Evolutionary conservation across 2,888 invertebrate genomes (phyloP), one percentile per base, ranked within the genome.

Genomic region (Drosophila greeni): DNA sequence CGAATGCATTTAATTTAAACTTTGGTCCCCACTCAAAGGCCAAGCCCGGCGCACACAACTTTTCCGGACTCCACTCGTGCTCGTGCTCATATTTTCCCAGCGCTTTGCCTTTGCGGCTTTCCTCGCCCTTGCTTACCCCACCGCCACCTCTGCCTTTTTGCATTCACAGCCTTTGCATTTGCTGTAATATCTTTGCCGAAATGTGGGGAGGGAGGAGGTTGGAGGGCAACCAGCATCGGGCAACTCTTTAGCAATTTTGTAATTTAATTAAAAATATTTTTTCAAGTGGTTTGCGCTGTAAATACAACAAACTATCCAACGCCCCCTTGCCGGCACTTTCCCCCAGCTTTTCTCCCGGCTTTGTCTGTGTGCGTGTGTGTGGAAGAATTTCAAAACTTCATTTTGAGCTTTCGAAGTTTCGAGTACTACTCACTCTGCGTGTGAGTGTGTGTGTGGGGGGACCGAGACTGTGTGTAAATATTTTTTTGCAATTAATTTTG

Each of bases 401-500:
- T 81, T 84, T 82, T 73, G 73, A 78, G 73, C 48, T 48, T 33
- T 37, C 43, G 66, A 67, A 72, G 71, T 64, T 81, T 77, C 59
- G 82, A 82, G 76, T 62, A 68, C 68, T 66, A 60, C 42, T 6
- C 42, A 58, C 45, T 12, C 20, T 24, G 48, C 3, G 58, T 67
- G 81, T 70, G 82, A 70, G 78, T 75, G 37, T 20, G 26, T 34
- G 16, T 34, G 37, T 12, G 61, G n/a, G 23, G 36, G 52, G 31
- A 6, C 29, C 14, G 31, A 34, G 51, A 43, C 52, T 76, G 84
- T 80, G 85, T 83, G 81, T 84, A 82, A 83, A 82, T 84, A 82
- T 82, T 84, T 82, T 79, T 84, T 82, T 84, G 83, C 85, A 84
- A 82, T 82, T 82, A 82, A 82, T 84, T 82, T 84, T 84, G 81